phyloP scores from a whole-genome alignment of 2,797 vertebrate species.

The Simalia tracyae region DNA sequence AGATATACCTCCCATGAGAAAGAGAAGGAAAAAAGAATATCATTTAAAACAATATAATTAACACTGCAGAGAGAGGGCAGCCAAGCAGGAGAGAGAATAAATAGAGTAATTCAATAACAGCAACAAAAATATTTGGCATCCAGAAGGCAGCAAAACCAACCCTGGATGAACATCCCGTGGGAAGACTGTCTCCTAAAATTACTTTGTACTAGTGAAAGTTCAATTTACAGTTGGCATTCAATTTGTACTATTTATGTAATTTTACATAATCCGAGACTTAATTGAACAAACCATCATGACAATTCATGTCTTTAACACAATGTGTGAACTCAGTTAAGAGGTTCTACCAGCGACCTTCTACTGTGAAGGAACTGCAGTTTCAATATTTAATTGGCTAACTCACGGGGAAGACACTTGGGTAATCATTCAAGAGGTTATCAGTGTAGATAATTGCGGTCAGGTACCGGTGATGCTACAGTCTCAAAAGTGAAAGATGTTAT shows the following conservation, averaged over 20 bases:
- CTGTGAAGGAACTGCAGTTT: background rate
- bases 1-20: background rate
- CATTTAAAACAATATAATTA: background rate
- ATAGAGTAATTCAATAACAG: background rate
- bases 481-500: background rate
- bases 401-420: background rate
- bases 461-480: background rate
- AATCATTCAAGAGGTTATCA: background rate
- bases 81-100: background rate
- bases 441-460: background rate
- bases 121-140: background rate
- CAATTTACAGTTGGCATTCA: background rate
- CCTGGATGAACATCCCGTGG: background rate
- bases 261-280: background rate
- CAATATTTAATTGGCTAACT: background rate
- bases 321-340: background rate
- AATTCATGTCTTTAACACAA: background rate
- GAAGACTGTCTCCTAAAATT: background rate
- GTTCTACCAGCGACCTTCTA: background rate
- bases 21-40: background rate
- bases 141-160: background rate
- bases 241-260: background rate
- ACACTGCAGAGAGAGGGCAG: background rate
- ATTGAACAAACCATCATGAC: background rate
- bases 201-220: background rate